Percentiles rank a stretch among this genome's conserved stretches.
Evolutionary conservation across 2,888 invertebrate species (phyloP).

Genomic region (Oxytorus armatus): DNA sequence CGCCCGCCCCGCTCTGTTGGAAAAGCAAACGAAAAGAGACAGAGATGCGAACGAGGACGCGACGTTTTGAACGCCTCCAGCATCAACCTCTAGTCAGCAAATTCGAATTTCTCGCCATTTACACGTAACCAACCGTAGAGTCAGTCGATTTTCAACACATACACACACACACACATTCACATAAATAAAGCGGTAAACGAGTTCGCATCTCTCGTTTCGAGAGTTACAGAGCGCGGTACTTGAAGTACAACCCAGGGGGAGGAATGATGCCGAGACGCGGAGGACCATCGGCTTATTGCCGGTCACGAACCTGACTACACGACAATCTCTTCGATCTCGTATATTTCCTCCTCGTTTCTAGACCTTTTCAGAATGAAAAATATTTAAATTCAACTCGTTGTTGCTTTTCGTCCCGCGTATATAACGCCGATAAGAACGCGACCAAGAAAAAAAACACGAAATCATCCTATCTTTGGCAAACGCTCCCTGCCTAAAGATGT

Average conservation of each 20-base stretch:
- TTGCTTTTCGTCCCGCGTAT: conserved; percentile 39
- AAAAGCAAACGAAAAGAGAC: conserved; percentile 39
- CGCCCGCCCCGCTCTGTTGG: conserved; percentile 23
- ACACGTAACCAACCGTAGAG: conserved; percentile 41
- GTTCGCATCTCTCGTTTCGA: conserved; percentile 27
- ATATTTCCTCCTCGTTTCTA: conserved; percentile 63
- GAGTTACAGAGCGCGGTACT: conserved; percentile 36
- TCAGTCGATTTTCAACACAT: conserved; percentile 42
- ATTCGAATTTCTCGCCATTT: conserved; percentile 62
- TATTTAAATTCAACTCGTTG: conserved; percentile 76
- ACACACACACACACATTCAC: conserved; percentile 1
- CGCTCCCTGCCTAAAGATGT: too few relatives aligned
- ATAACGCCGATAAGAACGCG: background rate
- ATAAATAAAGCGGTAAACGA: conserved; percentile 12
- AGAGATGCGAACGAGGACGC: conserved; percentile 35
- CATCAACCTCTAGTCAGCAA: conserved; percentile 68
- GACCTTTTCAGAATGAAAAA: conserved; percentile 75
- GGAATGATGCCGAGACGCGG: conserved; percentile 20
- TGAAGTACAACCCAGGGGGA: conserved; percentile 56
- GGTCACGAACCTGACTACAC: conserved; percentile 80
- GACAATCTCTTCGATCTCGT: conserved; percentile 80
- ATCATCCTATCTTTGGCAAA: too few relatives aligned
- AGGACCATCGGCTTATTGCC: conserved; percentile 79
- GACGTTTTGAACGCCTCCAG: conserved; percentile 56
- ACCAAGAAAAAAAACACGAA: background rate